Evolutionary conservation across 1,140 invertebrate species (phyloP).

Genomic region (Tetranychus urticae): DNA sequence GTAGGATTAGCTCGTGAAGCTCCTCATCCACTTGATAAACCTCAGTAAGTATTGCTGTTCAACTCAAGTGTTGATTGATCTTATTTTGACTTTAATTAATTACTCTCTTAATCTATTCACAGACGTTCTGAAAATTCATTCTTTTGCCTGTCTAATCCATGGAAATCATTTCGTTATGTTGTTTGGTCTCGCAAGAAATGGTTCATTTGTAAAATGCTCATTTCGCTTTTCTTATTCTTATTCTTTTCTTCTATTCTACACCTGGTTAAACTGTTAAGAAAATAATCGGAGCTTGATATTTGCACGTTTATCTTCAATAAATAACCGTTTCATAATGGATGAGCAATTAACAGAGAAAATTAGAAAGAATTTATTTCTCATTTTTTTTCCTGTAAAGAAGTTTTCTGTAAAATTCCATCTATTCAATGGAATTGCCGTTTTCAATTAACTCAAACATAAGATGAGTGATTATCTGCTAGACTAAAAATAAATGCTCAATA

Average conservation of each 20-base stretch:
- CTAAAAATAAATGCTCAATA: too few relatives aligned
- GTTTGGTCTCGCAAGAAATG: conserved; percentile 82
- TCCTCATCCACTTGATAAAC: conserved; percentile 69
- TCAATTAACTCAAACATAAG: too few relatives aligned
- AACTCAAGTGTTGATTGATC: not conserved
- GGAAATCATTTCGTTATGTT: conserved; percentile 72
- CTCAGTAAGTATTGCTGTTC: conserved; percentile 36
- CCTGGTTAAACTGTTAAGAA: not conserved
- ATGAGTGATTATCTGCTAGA: too few relatives aligned
- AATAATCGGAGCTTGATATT: not conserved
- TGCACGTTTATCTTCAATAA: too few relatives aligned
- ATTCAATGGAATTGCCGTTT: too few relatives aligned
- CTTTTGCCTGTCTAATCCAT: conserved; percentile 72
- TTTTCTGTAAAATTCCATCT: too few relatives aligned
- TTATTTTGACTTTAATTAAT: too few relatives aligned
- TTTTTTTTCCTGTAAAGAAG: too few relatives aligned
- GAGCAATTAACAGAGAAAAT: too few relatives aligned
- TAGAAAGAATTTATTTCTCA: too few relatives aligned
- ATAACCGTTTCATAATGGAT: too few relatives aligned
- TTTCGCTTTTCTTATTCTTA: conserved; percentile 38
- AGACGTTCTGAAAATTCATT: conserved; percentile 74
- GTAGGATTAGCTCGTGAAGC: conserved; percentile 61
- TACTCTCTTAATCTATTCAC: conserved; percentile 20
- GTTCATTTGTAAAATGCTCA: conserved; percentile 47
- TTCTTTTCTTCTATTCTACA: not conserved